Conservation (phyloP, 2,797 vertebrate species). For the Sebastes taczanowskii region DNA sequence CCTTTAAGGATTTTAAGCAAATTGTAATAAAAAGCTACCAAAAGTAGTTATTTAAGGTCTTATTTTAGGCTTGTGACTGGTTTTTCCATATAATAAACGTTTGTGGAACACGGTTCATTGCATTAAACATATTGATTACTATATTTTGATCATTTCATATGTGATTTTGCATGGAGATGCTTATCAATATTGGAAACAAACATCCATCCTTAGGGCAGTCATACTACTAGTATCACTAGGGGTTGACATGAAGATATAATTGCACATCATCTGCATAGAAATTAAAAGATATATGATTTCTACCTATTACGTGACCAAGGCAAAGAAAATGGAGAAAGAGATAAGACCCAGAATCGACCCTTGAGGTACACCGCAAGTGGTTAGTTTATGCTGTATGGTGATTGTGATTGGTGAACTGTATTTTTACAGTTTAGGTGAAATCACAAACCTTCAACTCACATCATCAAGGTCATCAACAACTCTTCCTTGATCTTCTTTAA, state of each 20-base stretch:
- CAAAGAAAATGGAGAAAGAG: not conserved
- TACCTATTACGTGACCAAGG: not conserved
- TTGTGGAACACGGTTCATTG: not conserved
- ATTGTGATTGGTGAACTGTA: not conserved
- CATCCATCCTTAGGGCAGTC: not conserved
- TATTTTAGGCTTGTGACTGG: not conserved
- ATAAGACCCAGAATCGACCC: not conserved
- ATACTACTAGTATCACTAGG: not conserved
- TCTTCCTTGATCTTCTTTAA: not conserved
- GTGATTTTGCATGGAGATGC: not conserved
- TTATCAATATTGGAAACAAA: not conserved
- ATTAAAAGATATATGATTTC: not conserved
- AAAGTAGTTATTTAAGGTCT: not conserved
- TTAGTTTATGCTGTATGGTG: not conserved
- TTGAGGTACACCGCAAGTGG: not conserved
- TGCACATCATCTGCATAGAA: not conserved
- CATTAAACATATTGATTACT: rapidly evolving
- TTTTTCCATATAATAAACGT: rapidly evolving
- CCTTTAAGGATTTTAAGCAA: not conserved
- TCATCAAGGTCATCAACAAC: not conserved
- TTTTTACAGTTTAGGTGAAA: not conserved
- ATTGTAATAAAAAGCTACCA: not conserved
- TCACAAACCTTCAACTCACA: not conserved
- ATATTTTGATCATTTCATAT: not conserved
- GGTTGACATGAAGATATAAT: not conserved